A percentile compares a stretch with the other conserved stretches of the same genome.
Evolutionary conservation across 2,113 vertebrate species (phyloP).

Genomic region (Grammomys surdaster): DNA sequence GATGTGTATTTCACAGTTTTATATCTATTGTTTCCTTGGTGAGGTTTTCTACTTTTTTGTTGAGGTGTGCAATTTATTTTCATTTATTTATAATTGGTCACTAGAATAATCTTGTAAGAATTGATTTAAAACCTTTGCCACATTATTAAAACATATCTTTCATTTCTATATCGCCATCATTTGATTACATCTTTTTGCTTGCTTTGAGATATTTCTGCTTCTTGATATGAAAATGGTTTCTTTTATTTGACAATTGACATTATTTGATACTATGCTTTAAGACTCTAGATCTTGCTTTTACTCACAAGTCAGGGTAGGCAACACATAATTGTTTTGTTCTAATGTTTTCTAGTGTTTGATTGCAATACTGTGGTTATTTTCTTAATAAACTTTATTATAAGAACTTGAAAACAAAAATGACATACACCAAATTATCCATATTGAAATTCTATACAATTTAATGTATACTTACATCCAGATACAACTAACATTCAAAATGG

Average conservation of each 20-base stretch:
- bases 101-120: background rate
- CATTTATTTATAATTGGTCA: background rate
- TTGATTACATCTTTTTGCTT: background rate
- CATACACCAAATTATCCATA: background rate
- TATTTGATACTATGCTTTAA: background rate
- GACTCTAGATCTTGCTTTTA: background rate
- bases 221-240: background rate
- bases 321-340: background rate
- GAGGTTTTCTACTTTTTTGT: background rate
- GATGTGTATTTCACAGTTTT: background rate
- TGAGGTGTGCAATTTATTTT: background rate
- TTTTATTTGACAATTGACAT: background rate
- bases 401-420: background rate
- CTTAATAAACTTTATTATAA: background rate
- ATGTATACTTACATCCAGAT: background rate
- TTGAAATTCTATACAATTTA: background rate
- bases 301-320: background rate
- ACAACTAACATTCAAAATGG: background rate
- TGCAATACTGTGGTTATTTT: background rate
- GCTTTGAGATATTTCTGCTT: background rate
- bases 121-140: background rate
- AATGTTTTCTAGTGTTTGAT: background rate
- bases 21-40: background rate
- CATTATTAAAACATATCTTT: background rate
- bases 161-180: background rate